Evolutionary conservation across 2,113 vertebrate species (phyloP).

Genomic region (Piaya cayana): DNA sequence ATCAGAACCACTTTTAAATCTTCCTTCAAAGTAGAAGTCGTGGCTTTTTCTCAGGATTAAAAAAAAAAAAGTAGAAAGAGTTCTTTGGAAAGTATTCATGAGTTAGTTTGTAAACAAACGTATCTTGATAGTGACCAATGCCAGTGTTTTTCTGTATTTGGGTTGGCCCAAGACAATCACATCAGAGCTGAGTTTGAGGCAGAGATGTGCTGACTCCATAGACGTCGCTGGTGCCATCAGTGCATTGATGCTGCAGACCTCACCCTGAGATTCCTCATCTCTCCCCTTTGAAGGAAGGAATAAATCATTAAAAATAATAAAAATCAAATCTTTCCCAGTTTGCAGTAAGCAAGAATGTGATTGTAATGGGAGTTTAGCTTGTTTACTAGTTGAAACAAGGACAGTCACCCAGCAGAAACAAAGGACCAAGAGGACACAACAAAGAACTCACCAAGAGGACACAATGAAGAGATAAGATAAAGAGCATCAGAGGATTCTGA

Average conservation of each 20-base stretch:
- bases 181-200: background rate
- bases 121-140: background rate
- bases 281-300: background rate
- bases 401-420: too few relatives aligned
- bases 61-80: background rate
- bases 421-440: too few relatives aligned
- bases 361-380: too few relatives aligned
- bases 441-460: too few relatives aligned
- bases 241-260: background rate
- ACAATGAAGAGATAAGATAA: too few relatives aligned
- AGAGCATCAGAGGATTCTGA: too few relatives aligned
- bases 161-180: background rate
- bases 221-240: rapidly evolving
- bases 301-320: too few relatives aligned
- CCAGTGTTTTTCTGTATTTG: background rate
- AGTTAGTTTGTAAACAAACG: background rate
- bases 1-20: background rate
- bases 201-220: background rate
- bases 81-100: background rate
- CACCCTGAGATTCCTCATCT: background rate
- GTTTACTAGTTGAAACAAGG: too few relatives aligned
- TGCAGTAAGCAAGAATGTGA: too few relatives aligned
- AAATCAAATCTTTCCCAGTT: too few relatives aligned
- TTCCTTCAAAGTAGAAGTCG: conserved; percentile 25
- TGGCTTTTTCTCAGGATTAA: background rate